phyloP scores from a whole-genome alignment of 2,797 vertebrate species.

The Hyperoplus immaculatus region DNA sequence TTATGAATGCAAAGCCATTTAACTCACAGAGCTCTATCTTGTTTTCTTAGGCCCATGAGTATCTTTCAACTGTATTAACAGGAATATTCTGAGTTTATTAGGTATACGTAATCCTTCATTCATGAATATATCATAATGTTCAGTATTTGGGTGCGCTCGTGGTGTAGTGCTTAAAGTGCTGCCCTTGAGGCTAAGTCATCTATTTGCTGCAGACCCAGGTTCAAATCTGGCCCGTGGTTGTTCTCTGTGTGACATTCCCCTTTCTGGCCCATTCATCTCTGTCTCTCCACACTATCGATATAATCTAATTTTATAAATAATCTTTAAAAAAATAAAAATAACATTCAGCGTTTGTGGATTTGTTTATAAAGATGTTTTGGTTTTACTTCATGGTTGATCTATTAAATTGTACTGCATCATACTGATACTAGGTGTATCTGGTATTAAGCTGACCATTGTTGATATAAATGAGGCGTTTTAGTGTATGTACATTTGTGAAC shows the following conservation, averaged over 20 bases:
- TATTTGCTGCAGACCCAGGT: no score
- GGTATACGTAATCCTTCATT: not conserved
- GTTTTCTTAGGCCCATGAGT: not conserved
- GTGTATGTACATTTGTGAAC: not conserved
- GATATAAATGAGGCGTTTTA: not conserved
- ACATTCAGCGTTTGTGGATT: not conserved
- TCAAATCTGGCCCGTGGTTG: no score
- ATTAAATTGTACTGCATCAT: not conserved
- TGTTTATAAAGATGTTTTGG: not conserved
- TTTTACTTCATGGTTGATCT: not conserved
- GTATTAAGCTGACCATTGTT: not conserved
- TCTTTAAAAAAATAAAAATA: no score
- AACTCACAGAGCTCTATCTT: not conserved
- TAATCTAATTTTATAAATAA: no score
- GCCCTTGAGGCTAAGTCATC: no score
- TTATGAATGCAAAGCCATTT: not conserved
- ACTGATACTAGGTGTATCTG: not conserved
- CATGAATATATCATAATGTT: not conserved
- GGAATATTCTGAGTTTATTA: not conserved
- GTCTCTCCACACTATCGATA: no score
- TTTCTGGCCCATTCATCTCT: no score
- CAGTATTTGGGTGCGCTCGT: not conserved
- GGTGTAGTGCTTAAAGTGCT: no score
- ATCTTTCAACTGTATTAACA: not conserved
- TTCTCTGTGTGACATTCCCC: no score